Base-by-base conservation (phyloP, 2,113 vertebrate species). In the Malurus cyaneus region DNA sequence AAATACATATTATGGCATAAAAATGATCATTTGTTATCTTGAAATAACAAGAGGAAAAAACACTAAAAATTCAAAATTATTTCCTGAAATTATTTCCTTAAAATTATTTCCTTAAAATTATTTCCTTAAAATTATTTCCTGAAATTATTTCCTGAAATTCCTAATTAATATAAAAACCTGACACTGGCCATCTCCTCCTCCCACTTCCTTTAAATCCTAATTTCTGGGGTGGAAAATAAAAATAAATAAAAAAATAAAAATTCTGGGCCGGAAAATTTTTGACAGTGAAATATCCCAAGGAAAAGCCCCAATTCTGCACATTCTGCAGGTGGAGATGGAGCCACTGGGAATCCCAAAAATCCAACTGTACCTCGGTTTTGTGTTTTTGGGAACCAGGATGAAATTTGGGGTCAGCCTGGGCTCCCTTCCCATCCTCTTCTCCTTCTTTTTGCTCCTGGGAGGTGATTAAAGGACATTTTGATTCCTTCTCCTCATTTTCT, bases 371-470 rank as follows among this genome's bases (percentile, higher is more conserved):
- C 93, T 34, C 96, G 62, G 42, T 42, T 65, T 89, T 74, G 1
- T 72, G 91, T 23, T 81, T 84, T 16, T 64, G 76, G 23, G 79
- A n/a, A 44, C n/a, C 71, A 2, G 39, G 46, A 28, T 70, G 21
- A 18, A 62, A 62, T 42, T 36, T 86, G 64, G 84, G 36, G 42
- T 73, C 86, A 52, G 80, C 61, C 28, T 72, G 89, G 49, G 24
- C 19, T 74, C 12, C 91, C 60, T 28, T 95, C 64, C 26, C 91
- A 25, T 74, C 90, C 59, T 88, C 96, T 57, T 93, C 93, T 7
- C 4, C 69, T 56, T 97, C 97, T 46, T 91, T 95, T 31, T 66
- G 52, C 6, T 94, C 90, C 18, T 82, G 80, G 76, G 34, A 88
- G 13, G 2, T 14, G 28, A 46, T 12, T 12, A 80, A 50, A 41